A percentile compares a stretch with the other conserved stretches of the same genome.
Evolutionary conservation across 37 sponge, comb jelly and placozoan species (phyloP).

Genomic region (Crambe crambe): DNA sequence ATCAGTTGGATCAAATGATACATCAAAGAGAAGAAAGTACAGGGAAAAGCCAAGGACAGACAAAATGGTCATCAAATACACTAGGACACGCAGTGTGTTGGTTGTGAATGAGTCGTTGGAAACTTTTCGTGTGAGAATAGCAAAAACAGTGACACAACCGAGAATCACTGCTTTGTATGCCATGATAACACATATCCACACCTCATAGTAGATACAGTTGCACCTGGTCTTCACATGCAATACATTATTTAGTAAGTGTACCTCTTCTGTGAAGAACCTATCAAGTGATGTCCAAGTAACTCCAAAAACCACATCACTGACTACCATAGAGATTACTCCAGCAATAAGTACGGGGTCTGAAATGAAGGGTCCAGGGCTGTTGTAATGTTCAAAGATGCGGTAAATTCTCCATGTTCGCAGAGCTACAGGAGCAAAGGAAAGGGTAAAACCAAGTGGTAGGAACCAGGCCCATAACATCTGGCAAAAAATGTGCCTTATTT

Average conservation of each 20-base stretch:
- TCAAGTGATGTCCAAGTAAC: slow-evolving; percentile 6
- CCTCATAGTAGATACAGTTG: neutral
- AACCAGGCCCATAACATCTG: slow-evolving; percentile 4
- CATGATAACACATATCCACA: neutral
- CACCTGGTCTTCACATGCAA: neutral
- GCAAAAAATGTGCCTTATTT: neutral
- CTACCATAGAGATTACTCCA: neutral
- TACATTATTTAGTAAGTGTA: neutral
- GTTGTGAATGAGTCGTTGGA: neutral
- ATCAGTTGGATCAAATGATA: neutral
- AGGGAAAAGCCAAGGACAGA: slow-evolving; percentile 1
- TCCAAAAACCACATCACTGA: neutral
- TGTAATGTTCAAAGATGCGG: slow-evolving; percentile 18
- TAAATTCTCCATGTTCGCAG: slow-evolving; percentile 21
- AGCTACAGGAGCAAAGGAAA: neutral
- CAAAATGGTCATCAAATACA: slow-evolving; percentile 3
- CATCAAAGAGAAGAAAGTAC: neutral
- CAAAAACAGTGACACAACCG: neutral
- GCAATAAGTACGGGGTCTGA: neutral
- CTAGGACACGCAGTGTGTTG: neutral
- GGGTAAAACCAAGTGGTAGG: slow-evolving; percentile 4
- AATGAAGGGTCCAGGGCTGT: slow-evolving; percentile 18
- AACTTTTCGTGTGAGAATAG: neutral
- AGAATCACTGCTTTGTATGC: neutral
- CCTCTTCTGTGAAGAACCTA: neutral